Base-by-base conservation (phyloP, 35 echinoderm and acorn worm genomes). In the Diadema setosum region DNA sequence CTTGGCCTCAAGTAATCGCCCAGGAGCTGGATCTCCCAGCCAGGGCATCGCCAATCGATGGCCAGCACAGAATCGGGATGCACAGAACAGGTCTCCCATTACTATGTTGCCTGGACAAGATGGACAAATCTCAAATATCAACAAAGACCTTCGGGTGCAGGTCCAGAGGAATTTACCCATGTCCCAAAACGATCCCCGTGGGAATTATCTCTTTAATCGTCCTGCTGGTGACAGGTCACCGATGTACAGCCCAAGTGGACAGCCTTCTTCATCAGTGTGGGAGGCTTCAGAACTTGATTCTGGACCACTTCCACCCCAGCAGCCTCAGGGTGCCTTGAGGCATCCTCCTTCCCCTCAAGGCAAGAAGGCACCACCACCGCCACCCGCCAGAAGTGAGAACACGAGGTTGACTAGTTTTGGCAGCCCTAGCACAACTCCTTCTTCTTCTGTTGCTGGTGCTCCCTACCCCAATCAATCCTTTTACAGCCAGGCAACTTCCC, bases 191-290 rank as follows among this genome's bases (percentile, higher is more conserved):
- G 87, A 94, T 58, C 92, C 87, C 21, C 65, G 87, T 21, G 81
- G 81, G 46, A 64, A 75, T 30, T 87, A 84, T n/a, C 73, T 94
- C 5, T 65, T 58, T 3, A 84, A 70, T 33, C 82, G 92, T 45
- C 82, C 87, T 37, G 87, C 92, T 55, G 87, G 92, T 17, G 86
- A 94, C 56, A 58, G 92, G 42, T 90, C 92, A 18, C 92, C 92
- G 30, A 94, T 94, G 86, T 94, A 94, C 63, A 90, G 87, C 30
- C 87, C 83, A 14, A 85, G 82, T 46, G 84, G 82, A 44, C 89
- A 83, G 41, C 65, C 89, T 7, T 65, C 82, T 27, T 11, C 27
- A 3, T 70, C 88, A 1, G 25, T 60, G 15, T 91, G 89, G 89
- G 73, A 78, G 11, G 44, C 25, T 33, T 18, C 85, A 49, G 69